Conservation (phyloP, 2,797 vertebrate genomes). For the Sebastes trivittatus region DNA sequence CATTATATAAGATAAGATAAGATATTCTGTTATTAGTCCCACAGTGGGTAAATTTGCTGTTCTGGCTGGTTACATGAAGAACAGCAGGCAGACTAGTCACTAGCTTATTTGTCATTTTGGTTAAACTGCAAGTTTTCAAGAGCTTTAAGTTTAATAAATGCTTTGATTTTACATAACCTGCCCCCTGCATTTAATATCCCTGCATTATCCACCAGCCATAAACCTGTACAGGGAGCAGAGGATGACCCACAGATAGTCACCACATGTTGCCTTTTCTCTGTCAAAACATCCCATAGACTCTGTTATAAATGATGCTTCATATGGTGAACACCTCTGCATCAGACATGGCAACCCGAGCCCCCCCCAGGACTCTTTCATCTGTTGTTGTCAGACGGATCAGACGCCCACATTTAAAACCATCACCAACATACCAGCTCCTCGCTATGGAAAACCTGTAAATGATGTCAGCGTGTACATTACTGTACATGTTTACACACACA, state of each 20-base stretch:
- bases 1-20: neutral
- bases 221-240: neutral
- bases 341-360: slow-evolving; percentile 33
- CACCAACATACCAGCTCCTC: neutral
- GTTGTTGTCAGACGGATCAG: slow-evolving; percentile 6
- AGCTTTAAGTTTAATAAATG: too few species aligned
- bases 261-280: slow-evolving; percentile 13
- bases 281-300: slow-evolving; percentile 28
- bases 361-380: neutral
- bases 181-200: neutral
- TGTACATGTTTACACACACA: slow-evolving; percentile 5
- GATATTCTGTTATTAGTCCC: too few species aligned
- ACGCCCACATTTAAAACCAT: neutral
- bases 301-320: slow-evolving; percentile 29
- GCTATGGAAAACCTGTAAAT: slow-evolving; percentile 22
- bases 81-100: too few species aligned
- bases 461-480: neutral
- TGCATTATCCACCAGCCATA: neutral
- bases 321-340: slow-evolving; percentile 24
- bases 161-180: too few species aligned
- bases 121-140: neutral
- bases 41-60: too few species aligned
- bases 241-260: slow-evolving; percentile 13
- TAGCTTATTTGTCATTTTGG: neutral
- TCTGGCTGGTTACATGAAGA: neutral